These are phyloP conservation scores for Anguilla japonica DNA, from an alignment of 2,113 vertebrate species.

Conservation along the genomic window DNA sequence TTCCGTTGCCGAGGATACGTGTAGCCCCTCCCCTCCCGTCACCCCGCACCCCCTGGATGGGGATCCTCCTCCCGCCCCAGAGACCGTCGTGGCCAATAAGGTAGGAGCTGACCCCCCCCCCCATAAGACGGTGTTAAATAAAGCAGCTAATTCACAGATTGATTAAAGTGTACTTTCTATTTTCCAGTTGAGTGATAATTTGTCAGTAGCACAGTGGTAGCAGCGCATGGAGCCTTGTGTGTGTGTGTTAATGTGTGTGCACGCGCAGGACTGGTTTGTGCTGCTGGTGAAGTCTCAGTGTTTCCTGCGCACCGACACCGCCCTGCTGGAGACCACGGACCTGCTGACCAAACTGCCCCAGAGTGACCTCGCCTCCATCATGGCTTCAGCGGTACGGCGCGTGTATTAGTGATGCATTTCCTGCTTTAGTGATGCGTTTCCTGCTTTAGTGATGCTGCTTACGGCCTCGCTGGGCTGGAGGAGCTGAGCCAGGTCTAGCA, in stretches of 20 bases:
- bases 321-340: slow-evolving; percentile 87
- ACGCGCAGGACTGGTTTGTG: slow-evolving; percentile 89
- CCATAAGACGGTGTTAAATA: not conserved
- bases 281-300: slow-evolving; percentile 89
- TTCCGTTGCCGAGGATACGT: slow-evolving; percentile 77
- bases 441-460: no score
- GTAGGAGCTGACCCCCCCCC: slow-evolving; percentile 57
- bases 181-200: not conserved
- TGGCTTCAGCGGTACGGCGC: slow-evolving; percentile 82
- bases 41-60: slow-evolving; percentile 91
- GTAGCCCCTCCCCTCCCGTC: slow-evolving; percentile 77
- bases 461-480: no score
- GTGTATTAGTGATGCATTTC: not conserved
- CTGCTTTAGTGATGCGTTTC: not conserved
- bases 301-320: slow-evolving; percentile 77
- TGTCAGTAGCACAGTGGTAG: not conserved
- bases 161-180: no score
- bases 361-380: slow-evolving; percentile 76
- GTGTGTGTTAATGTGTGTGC: not conserved
- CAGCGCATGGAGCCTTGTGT: not conserved
- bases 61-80: slow-evolving; percentile 76
- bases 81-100: slow-evolving; percentile 81
- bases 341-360: slow-evolving; percentile 86
- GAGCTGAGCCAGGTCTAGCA: no score
- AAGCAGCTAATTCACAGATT: no score